Conservation (phyloP, 2,888 invertebrate species). For the Sericinus montela region DNA sequence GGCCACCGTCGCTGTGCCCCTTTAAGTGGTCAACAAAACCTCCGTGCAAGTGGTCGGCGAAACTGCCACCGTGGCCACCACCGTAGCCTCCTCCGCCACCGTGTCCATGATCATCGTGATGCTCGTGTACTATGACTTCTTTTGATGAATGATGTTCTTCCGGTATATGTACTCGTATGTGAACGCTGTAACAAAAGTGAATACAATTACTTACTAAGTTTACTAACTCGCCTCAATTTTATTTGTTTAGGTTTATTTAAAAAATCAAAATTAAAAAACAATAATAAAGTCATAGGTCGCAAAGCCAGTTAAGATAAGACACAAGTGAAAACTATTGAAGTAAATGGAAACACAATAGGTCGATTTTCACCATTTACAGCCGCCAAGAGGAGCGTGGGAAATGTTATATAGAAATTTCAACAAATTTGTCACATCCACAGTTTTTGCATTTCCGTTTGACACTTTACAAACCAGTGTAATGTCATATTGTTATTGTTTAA, state of each 20-base stretch:
- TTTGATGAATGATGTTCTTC: slow-evolving; percentile 68
- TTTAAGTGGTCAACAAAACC: slow-evolving; percentile 52
- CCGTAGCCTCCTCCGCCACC: slow-evolving; percentile 40
- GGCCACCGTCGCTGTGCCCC: slow-evolving; percentile 35
- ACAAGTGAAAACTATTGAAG: slow-evolving; percentile 49
- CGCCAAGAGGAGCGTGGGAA: slow-evolving; percentile 66
- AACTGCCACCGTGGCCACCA: slow-evolving; percentile 37
- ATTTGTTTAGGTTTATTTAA: slow-evolving; percentile 17
- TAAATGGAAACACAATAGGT: slow-evolving; percentile 55
- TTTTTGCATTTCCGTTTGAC: slow-evolving; percentile 44
- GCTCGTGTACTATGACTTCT: slow-evolving; percentile 65
- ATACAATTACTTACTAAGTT: no score
- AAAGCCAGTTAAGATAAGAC: slow-evolving; percentile 43
- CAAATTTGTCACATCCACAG: slow-evolving; percentile 54
- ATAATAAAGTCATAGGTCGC: slow-evolving; percentile 39
- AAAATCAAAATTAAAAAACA: slow-evolving; percentile 12
- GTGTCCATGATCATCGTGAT: slow-evolving; percentile 51
- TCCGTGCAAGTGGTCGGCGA: slow-evolving; percentile 48
- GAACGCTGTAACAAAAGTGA: slow-evolving; percentile 73
- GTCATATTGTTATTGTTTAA: background rate
- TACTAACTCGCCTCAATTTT: background rate
- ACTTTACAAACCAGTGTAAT: background rate
- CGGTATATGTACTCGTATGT: slow-evolving; percentile 77
- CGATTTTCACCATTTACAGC: slow-evolving; percentile 72
- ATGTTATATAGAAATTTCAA: slow-evolving; percentile 58